Conservation (phyloP, 2,113 vertebrate genomes). For the Ciconia stormi region DNA sequence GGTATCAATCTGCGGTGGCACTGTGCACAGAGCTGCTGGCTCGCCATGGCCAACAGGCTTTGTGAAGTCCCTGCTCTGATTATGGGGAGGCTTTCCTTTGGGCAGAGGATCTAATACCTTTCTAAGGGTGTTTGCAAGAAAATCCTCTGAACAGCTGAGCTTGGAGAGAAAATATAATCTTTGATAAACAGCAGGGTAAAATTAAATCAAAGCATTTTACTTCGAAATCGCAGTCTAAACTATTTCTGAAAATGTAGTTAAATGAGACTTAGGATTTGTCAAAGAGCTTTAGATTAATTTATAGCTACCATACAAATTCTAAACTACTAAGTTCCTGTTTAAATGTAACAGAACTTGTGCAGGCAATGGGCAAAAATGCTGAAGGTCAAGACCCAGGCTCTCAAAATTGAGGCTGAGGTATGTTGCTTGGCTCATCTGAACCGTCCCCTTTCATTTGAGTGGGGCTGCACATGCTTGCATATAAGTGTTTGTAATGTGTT, state of each 20-base stretch:
- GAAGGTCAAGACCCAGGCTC: background rate
- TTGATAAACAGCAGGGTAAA: background rate
- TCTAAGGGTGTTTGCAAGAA: background rate
- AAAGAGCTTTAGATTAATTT: background rate
- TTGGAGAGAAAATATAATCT: background rate
- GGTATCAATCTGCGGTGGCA: background rate
- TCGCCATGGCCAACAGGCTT: rapidly evolving
- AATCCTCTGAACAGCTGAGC: background rate
- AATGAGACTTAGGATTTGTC: background rate
- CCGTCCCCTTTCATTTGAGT: background rate
- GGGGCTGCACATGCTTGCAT: background rate
- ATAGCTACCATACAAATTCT: background rate
- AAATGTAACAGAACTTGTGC: background rate
- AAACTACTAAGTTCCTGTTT: background rate
- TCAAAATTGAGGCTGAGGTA: background rate
- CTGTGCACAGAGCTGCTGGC: background rate
- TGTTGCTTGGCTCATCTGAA: background rate
- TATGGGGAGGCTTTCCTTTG: background rate
- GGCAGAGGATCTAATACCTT: background rate
- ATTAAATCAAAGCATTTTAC: background rate
- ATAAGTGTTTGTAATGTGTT: background rate
- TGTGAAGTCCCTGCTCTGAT: background rate
- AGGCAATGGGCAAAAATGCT: background rate
- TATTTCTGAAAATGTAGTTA: background rate
- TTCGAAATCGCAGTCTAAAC: background rate